Evolutionary conservation across 2,113 vertebrate species (phyloP), one percentile per base, ranked within the genome.

Genomic region (Semnopithecus entellus): DNA sequence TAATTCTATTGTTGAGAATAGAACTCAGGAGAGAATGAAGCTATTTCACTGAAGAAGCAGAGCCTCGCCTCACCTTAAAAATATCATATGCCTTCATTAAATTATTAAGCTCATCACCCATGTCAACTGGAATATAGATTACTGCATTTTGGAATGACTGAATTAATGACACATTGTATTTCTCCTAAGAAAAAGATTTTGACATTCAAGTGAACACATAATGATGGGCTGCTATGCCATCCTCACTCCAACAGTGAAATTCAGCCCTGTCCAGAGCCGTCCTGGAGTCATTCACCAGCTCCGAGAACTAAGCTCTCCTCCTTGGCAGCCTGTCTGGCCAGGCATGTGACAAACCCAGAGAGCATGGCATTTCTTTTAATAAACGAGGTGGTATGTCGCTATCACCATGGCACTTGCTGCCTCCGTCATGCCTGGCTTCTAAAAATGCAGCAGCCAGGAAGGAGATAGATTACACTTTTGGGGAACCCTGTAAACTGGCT

Each of bases 341-440:
- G 90, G 73, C 84, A 88, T 83, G 88, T 66, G 61, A 59, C 88
- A 94, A 91, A 93, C 72, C 70, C 94, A 75, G 83, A 91, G 81
- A 94, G 55, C 13, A 1, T 86, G 76, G 45, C 89, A 68, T 96
- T 95, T 89, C 95, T 92, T 92, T 90, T 94, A 96, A 95, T 96
- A 97, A 98, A 96, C 95, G 97, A 94, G 89, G 95, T 95, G 95
- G 52, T n/a, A 80, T 92, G 82, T 81, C 92, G 91, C 96, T 96
- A 80, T 95, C 97, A 83, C 97, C 61, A 87, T 91, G 93, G 38
- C 96, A 90, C 93, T 95, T 88, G 52, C 52, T 94, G 73, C 61
- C 76, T 70, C 78, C 35, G 84, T 94, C 96, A 90, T n/a, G 23
- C 32, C 83, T 90, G 94, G 72, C 68, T 97, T 97, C 97, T 98